Conservation (phyloP, 1,140 invertebrate genomes). For the Aplysia californica region DNA sequence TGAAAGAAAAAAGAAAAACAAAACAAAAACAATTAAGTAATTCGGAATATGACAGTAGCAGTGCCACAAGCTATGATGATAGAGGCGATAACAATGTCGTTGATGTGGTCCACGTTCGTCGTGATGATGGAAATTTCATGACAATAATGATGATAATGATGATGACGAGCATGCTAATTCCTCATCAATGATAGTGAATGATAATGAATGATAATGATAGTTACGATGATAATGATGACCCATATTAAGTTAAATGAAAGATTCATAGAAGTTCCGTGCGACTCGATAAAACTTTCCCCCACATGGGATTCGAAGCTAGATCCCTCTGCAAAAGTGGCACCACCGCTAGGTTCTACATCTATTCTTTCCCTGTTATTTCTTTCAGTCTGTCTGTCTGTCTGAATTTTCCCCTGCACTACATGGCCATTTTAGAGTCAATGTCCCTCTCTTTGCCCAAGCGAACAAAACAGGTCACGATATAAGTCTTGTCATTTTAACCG, state of each 20-base stretch:
- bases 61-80: neutral
- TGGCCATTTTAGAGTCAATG: too few species aligned
- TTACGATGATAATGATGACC: neutral
- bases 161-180: neutral
- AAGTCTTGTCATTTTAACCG: too few species aligned
- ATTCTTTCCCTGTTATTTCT: neutral
- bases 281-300: too few species aligned
- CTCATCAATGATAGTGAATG: conserved; percentile 4
- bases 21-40: too few species aligned
- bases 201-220: conserved; percentile 13
- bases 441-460: too few species aligned
- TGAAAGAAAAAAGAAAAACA: too few species aligned
- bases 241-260: neutral
- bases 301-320: too few species aligned
- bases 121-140: too few species aligned
- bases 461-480: too few species aligned
- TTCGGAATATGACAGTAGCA: neutral
- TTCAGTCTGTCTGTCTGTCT: too few species aligned
- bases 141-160: neutral
- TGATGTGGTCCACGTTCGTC: neutral
- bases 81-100: neutral
- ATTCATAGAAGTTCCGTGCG: neutral
- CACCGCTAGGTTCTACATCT: neutral
- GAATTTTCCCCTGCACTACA: too few species aligned
- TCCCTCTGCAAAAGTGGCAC: neutral